Evolutionary conservation across 2,797 vertebrate species (phyloP), one percentile per base, ranked within the genome.

Genomic region (Crypturellus tataupa): DNA sequence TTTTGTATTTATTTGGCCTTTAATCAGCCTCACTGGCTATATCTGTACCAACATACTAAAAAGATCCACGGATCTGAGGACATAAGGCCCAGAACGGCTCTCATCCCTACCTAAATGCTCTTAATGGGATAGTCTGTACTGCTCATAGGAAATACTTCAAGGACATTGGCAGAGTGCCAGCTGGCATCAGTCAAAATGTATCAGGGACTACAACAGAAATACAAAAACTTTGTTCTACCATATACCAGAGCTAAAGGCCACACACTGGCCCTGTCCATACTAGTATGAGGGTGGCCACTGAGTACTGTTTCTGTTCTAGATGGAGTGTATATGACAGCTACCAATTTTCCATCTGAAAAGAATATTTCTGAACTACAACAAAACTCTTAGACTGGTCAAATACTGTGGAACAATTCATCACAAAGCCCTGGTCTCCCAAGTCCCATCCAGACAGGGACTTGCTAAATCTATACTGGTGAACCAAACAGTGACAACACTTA

Each of bases 401-500:
- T 65, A 65, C 18, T 55, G 15, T 39, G 67, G 27, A n/a, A 63
- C 21, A 75, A 55, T 42, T 27, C 49, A n/a, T 8, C 12, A 35
- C 14, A 73, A 67, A 84, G 65, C 40, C 29, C 5, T 42, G 17
- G 7, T 83, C 13, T 13, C 14, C 53, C 17, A 33, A 24, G 9
- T 19, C 55, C 55, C 47, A 49, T 20, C 27, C 6, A 8, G 6
- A 33, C 2, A 70, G 5, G 7, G 27, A 27, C 31, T 67, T 73
- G 19, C 7, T 56, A 33, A 15, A n/a, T 63, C 64, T 69, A 65
- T 12, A 10, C 21, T 44, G 44, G 46, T 44, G 60, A 65, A 58
- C 0, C 2, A 58, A 76, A 20, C 6, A 31, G 11, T 44, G 27
- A 17, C 3, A 42, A 35, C n/a, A 58, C 1, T 5, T 46, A 6